Evolutionary conservation across 2,113 vertebrate genomes (phyloP), one percentile per base, ranked within the genome.

Genomic region (Bungarus multicinctus): DNA sequence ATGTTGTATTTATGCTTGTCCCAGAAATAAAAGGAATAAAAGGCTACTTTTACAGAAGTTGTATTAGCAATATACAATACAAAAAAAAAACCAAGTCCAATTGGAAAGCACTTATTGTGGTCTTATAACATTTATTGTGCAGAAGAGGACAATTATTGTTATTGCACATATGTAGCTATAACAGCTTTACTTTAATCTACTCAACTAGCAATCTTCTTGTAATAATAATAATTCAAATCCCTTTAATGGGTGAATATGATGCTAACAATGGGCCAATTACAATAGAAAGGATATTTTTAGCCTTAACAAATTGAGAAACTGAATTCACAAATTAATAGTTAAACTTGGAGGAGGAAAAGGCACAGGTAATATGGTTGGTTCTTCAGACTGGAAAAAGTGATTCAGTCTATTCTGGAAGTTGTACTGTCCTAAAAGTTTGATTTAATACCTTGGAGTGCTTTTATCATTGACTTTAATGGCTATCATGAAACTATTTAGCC

Each of bases 1-100:
- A 93, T 88, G 23, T 34, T 94, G 0, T 64, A 85, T 96, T 97
- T 97, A 87, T 16, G 89, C 53, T 89, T 88, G 95, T 45, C 95
- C 91, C 0, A 11, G 95, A 57, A 96, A 94, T 60, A 91, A 18
- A 92, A 85, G 92, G 92, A 93, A 94, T 74, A 93, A 94, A 96
- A 95, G 47, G n/a, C 16, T 69, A 47, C 94, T 97, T 97, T 92
- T 60, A 93, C 30, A 95, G 25, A 93, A 6, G 55, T 89, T 1
- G 4, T 93, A 81, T 94, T 94, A 93, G 92, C 87, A 91, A 27
- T 43, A 3, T 86, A 8, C 34, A 81, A 39, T 92, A 93, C 90
- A 89, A 2, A 1, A 0, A 0, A 3, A 90, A 2, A 0, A 86
- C 27, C 47, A 1, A 85, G 30, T 64, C 50, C 2, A 1, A 34